A percentile compares a stretch with the other conserved stretches of the same genome.
Conservation (phyloP, 2,797 vertebrate species). For the Rhinella marina region DNA sequence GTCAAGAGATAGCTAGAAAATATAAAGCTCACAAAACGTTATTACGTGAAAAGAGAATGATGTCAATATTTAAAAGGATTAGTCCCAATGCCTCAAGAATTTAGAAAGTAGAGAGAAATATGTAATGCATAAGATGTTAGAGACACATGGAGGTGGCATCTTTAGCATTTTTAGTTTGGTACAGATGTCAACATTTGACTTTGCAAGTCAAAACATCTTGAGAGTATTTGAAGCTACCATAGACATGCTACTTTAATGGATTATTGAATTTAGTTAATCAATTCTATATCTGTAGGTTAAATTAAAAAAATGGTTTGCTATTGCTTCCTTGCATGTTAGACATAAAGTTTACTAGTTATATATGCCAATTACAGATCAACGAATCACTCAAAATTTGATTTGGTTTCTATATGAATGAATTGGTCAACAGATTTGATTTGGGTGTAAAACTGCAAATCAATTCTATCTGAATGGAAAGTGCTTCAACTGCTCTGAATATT, state of each 20-base stretch:
- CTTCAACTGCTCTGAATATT: no score
- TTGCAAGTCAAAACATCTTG: conserved; percentile 39
- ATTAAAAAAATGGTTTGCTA: neutral
- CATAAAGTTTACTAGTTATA: no score
- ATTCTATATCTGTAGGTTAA: neutral
- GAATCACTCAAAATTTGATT: no score
- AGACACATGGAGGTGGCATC: neutral
- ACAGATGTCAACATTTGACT: conserved; percentile 26
- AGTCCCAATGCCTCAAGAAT: conserved; percentile 10
- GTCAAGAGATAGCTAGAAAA: neutral
- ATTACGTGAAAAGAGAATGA: neutral
- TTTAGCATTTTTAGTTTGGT: neutral
- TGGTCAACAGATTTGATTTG: no score
- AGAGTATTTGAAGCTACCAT: neutral
- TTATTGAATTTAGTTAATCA: neutral
- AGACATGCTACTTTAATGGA: conserved; percentile 3
- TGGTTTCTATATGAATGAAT: no score
- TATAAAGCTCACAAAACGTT: neutral
- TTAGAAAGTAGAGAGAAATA: no score
- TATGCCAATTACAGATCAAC: no score
- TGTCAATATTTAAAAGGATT: neutral
- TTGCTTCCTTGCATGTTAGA: no score
- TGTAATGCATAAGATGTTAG: neutral
- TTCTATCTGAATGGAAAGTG: no score
- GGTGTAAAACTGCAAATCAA: no score